Percentiles rank a stretch among this genome's conserved stretches.
phyloP scores from a whole-genome alignment of 2,113 vertebrate genomes.

The Rafetus swinhoei region DNA sequence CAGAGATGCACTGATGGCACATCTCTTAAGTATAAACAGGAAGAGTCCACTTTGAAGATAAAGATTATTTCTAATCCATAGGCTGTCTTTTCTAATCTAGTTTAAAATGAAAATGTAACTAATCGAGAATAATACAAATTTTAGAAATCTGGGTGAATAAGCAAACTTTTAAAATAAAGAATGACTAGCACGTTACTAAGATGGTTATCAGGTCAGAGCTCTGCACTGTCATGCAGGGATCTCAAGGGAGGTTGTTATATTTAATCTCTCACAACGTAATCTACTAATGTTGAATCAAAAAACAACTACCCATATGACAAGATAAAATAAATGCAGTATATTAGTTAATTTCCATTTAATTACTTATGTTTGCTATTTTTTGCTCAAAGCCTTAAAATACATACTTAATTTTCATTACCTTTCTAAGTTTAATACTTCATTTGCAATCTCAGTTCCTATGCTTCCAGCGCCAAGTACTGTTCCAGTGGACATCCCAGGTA shows the following conservation, averaged over 20 bases:
- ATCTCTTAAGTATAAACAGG: not conserved
- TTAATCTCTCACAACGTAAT: not conserved
- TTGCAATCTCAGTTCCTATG: constrained; percentile 90
- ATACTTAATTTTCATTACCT: constrained; percentile 76
- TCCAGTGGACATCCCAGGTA: constrained; percentile 82
- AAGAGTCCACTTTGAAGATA: not conserved
- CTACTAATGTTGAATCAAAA: not conserved
- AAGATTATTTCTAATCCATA: not conserved
- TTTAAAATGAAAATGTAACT: not conserved
- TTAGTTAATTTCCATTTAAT: not conserved
- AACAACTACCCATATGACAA: not conserved
- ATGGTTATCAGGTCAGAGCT: not conserved
- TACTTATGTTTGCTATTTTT: not conserved
- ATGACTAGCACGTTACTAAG: not conserved
- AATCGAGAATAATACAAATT: not conserved
- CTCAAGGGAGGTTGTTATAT: not conserved
- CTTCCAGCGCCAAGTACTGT: constrained; percentile 89
- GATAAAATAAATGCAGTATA: not conserved
- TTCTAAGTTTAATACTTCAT: constrained; percentile 89
- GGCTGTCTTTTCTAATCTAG: not conserved
- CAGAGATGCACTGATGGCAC: fast-evolving
- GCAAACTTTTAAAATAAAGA: not conserved
- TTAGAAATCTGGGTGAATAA: not conserved
- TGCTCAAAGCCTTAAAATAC: not conserved
- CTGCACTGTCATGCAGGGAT: not conserved